Evolutionary conservation across 2,888 invertebrate genomes (phyloP), one percentile per base, ranked within the genome.

Genomic region (Plagiodera versicolora): DNA sequence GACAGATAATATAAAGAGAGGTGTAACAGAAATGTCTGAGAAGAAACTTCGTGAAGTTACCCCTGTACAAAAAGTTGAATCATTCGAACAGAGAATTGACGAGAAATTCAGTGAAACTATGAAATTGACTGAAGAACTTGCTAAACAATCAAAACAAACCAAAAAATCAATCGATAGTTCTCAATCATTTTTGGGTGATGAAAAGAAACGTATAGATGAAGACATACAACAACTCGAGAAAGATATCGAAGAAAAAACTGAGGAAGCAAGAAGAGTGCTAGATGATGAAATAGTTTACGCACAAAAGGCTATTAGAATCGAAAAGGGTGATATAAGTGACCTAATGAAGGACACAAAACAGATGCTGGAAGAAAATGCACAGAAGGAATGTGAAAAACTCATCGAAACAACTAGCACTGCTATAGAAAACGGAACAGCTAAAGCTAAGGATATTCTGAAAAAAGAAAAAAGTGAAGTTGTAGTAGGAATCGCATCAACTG

Each of bases 71-170:
- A 56, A 66, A 1, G 57, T 55, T 0, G 70, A 68, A 0, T 69
- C 70, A 10, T 58, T 70, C 11, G 68, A 73, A 56, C 65, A 71
- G 66, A 67, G 74, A 18, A 70, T 76, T 18, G 75, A 75, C 48
- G 72, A 72, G 45, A 67, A 68, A 52, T 68, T 65, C 56, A 70
- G 67, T 39, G 68, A 68, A 56, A 69, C 66, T 18, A 67, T 65
- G 52, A 63, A 70, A 56, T 50, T 67, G 14, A 64, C 67, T 5
- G 61, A 69, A 55, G 65, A 71, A 65, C 57, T 70, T n/a, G 57
- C 67, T 0, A 58, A 64, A 28, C 52, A 56, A 49, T 35, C 63
- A 6, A 65, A 67, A 57, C 54, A 67, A 47, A 65, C 59, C 10
- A 58, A 58, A 32, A 64, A 64, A 5, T 45, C 44, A n/a, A 6